Percentiles rank a stretch among this genome's conserved stretches.
Evolutionary conservation across 2,888 invertebrate species (phyloP).

Genomic region (Poecilus cupreus): DNA sequence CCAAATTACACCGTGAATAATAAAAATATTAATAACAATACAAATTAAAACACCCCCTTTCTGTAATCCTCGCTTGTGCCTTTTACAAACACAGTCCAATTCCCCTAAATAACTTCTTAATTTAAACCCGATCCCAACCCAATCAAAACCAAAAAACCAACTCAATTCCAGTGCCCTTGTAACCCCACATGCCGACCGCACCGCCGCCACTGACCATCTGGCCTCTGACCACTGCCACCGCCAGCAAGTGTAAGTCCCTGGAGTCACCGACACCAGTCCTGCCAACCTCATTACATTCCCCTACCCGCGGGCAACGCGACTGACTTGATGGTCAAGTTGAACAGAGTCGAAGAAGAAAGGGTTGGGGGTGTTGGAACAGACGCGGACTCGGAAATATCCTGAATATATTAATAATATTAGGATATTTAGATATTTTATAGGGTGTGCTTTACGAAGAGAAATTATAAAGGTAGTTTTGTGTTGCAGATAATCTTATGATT

Average conservation of each 20-base stretch:
- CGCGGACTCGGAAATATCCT: no score
- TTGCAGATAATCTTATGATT: no score
- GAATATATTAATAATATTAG: no score
- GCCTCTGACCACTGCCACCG: background rate
- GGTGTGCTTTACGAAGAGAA: no score
- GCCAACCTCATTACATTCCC: conserved; percentile 30
- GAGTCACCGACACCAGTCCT: background rate
- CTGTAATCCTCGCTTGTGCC: no score
- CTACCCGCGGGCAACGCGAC: background rate
- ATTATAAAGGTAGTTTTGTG: no score
- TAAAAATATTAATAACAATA: no score
- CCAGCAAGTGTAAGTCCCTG: conserved; percentile 20
- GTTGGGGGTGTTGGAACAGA: no score
- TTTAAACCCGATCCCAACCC: conserved; percentile 10
- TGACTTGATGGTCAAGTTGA: background rate
- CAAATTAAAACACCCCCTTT: no score
- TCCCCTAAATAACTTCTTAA: conserved; percentile 20
- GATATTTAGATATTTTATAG: no score
- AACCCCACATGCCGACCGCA: background rate
- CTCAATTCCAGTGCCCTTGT: background rate
- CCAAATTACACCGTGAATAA: no score
- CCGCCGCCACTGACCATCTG: background rate
- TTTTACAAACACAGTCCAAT: background rate
- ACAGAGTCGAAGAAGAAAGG: background rate
- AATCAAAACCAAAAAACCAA: background rate